Evolutionary conservation across 2,113 vertebrate species (phyloP).

Genomic region (Tenebrosternarchus preto): DNA sequence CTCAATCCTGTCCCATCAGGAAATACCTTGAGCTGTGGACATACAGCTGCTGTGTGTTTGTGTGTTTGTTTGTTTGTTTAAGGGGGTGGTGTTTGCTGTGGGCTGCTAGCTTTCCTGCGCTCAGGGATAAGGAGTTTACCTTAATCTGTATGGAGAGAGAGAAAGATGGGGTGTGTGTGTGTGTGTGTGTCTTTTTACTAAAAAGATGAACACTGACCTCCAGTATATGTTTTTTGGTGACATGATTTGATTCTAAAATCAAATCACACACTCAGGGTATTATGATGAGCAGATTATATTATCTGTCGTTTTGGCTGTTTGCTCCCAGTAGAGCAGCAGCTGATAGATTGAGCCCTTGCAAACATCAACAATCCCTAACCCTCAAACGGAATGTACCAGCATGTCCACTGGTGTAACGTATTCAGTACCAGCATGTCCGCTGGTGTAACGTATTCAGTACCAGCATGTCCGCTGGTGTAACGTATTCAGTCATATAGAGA

Average conservation of each 20-base stretch:
- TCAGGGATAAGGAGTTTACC: slow-evolving; percentile 83
- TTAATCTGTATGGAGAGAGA: slow-evolving; percentile 76
- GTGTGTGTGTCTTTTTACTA: background rate
- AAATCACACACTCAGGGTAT: background rate
- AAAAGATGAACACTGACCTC: background rate
- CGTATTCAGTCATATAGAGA: background rate
- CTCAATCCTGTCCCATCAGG: slow-evolving; percentile 20
- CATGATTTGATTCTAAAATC: background rate
- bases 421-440: background rate
- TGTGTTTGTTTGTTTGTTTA: slow-evolving; percentile 1
- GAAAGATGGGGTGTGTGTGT: background rate
- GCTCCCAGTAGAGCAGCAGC: background rate
- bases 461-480: too few relatives aligned
- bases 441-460: too few relatives aligned
- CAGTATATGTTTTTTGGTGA: background rate
- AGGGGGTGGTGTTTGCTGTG: slow-evolving; percentile 56
- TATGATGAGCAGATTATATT: slow-evolving; percentile 5
- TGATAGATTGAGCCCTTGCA: background rate
- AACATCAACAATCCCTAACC: background rate
- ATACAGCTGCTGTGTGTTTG: slow-evolving; percentile 8
- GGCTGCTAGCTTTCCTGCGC: too few relatives aligned
- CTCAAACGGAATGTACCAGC: too few relatives aligned
- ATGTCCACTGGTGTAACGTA: too few relatives aligned
- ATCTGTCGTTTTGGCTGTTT: background rate
- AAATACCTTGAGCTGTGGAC: slow-evolving; percentile 14